phyloP scores from a whole-genome alignment of 2,113 vertebrate species.

The Chamaetylas fuelleborni region DNA sequence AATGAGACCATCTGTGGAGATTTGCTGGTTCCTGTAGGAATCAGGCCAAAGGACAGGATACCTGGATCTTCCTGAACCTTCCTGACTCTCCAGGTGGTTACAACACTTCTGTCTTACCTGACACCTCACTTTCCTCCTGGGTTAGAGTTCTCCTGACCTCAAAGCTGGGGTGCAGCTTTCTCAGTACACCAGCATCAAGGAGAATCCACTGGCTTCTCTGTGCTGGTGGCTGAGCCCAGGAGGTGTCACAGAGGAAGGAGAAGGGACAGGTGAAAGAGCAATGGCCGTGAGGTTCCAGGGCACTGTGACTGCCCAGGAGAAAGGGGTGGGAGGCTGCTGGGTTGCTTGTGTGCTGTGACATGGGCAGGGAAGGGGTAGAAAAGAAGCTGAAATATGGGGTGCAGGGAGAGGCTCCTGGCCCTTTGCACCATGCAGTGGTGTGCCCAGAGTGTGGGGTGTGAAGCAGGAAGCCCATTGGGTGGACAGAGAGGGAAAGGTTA shows the following conservation, averaged over 20 bases:
- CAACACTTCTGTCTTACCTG: not conserved
- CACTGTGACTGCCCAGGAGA: not conserved
- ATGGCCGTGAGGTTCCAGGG: not conserved
- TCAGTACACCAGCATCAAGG: not conserved
- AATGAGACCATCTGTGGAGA: not conserved
- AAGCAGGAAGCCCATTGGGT: not conserved
- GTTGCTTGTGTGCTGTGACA: not conserved
- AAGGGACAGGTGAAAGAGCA: not conserved
- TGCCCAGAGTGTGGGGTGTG: too few relatives aligned
- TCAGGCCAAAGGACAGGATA: not conserved
- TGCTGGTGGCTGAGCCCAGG: not conserved
- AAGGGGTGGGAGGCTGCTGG: not conserved
- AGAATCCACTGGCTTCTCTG: rapidly evolving
- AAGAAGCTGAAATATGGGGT: not conserved
- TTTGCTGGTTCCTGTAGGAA: not conserved
- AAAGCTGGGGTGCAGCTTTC: not conserved
- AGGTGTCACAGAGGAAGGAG: not conserved
- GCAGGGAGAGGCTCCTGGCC: not conserved
- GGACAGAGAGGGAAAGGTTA: not conserved
- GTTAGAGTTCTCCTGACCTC: not conserved
- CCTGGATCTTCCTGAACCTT: not conserved
- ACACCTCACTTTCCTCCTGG: not conserved
- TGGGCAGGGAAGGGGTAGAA: not conserved
- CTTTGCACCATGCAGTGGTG: not conserved
- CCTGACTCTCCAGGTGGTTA: not conserved